phyloP scores from a whole-genome alignment of 1,140 invertebrate genomes.

The Drosophila nasuta region DNA sequence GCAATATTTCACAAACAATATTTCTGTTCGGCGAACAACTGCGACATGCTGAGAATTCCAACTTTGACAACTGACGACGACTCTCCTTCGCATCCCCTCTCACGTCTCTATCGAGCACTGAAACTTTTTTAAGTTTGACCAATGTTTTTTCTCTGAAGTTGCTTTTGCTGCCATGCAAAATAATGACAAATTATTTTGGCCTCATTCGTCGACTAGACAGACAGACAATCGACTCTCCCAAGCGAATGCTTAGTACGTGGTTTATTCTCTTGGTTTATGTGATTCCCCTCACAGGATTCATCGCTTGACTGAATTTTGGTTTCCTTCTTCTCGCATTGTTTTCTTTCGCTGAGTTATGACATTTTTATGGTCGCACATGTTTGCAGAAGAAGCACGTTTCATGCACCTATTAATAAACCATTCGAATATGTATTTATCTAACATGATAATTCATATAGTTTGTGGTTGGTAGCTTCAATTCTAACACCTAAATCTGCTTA shows the following conservation, averaged over 20 bases:
- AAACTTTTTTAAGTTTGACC: constrained; percentile 5
- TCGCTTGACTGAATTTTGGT: constrained; percentile 13
- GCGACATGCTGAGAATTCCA: constrained; percentile 34
- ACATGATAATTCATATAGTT: constrained; percentile 11
- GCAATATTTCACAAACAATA: background rate
- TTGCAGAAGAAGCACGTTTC: constrained; percentile 48
- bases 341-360: constrained; percentile 54
- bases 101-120: no score
- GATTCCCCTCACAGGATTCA: constrained; percentile 10
- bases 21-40: background rate
- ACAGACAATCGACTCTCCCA: constrained; percentile 28
- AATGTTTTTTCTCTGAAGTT: constrained; percentile 43
- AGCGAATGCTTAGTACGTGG: constrained; percentile 55
- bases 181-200: constrained; percentile 66
- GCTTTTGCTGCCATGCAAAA: constrained; percentile 59
- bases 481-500: background rate
- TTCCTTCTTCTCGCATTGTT: constrained; percentile 4
- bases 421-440: constrained; percentile 34
- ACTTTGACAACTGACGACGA: background rate
- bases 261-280: constrained; percentile 30
- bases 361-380: constrained; percentile 51
- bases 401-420: constrained; percentile 50
- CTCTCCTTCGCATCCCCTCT: no score
- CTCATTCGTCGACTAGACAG: background rate
- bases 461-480: background rate